Evolutionary conservation across 2,888 invertebrate genomes (phyloP).

Genomic region (Choristoneura rosaceana): DNA sequence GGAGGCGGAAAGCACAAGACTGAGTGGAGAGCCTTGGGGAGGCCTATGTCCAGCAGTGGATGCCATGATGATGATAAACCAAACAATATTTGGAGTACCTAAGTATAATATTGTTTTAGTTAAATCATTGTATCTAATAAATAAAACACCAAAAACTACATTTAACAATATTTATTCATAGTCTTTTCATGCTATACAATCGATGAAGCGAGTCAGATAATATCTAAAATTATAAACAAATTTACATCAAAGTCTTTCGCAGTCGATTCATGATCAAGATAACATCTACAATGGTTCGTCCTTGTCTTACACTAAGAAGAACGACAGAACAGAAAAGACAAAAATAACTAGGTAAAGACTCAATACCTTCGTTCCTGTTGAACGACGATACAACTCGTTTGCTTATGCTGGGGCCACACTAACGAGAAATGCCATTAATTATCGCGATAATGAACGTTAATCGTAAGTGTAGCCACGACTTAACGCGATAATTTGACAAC

Average conservation of each 20-base stretch:
- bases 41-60: too few relatives aligned
- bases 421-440: too few relatives aligned
- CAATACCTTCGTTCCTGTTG: not conserved
- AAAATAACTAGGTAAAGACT: not conserved
- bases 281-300: not conserved
- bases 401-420: too few relatives aligned
- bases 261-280: slow-evolving; percentile 17
- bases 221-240: slow-evolving; percentile 30
- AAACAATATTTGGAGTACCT: not conserved
- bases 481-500: too few relatives aligned
- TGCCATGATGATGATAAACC: too few relatives aligned
- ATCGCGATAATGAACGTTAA: too few relatives aligned
- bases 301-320: not conserved
- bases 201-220: slow-evolving; percentile 40
- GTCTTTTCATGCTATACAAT: slow-evolving; percentile 51
- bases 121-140: not conserved
- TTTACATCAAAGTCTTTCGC: slow-evolving; percentile 39
- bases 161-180: slow-evolving; percentile 53
- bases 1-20: too few relatives aligned
- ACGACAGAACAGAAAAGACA: not conserved
- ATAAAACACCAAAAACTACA: slow-evolving; percentile 21
- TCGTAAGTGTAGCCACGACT: too few relatives aligned
- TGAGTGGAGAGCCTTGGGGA: too few relatives aligned
- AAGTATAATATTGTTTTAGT: too few relatives aligned
- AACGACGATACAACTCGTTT: not conserved